Base-by-base conservation (phyloP, 2,888 invertebrate genomes). In the Napeogenes inachia region DNA sequence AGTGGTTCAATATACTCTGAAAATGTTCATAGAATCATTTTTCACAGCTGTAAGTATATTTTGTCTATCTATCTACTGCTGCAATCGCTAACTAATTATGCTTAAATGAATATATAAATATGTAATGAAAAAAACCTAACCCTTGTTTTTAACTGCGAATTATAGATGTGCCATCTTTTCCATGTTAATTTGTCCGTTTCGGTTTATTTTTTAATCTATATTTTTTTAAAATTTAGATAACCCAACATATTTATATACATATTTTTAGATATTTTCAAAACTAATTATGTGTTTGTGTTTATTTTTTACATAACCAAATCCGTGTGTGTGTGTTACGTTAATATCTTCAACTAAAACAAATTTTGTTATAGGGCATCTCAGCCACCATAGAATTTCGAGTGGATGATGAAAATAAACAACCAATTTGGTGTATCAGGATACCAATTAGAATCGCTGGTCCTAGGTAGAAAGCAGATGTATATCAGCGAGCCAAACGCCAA, bases 31-130 rank as follows among this genome's bases (percentile, higher is more conserved):
- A 6, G 73, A 78, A 38, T 4, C 62, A 0, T 61, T 66, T n/a
- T 75, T 80, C 63, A 71, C 73, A 12, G 70, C 67, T 64, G 82
- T 82, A 64, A 77, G 77, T 75, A 53, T 42, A 56, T 65, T n/a
- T 35, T 2, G 6, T 13, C 12, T 30, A 38, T 13, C 47, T 21
- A 35, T 55, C 50, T 45, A 12, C 47, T 13, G 13, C 35, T 53
- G 42, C 12, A 13, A 59, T 21, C 5, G 13, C 6, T 5, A 53
- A 53, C n/a, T 21, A 21, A 21, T 21, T 21, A 21, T 21, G 1
- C 1, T 21, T 21, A 21, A 21, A 21, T 21, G 1, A 21, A 21
- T 21, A 21, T 21, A 21, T 21, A 1, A 21, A 21, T 21, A 21
- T 21, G 21, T 21, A 21, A 21, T 21, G 21, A 21, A 21, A 21